Conservation (phyloP, 2,888 invertebrate species). For the Volucella bombylans region DNA sequence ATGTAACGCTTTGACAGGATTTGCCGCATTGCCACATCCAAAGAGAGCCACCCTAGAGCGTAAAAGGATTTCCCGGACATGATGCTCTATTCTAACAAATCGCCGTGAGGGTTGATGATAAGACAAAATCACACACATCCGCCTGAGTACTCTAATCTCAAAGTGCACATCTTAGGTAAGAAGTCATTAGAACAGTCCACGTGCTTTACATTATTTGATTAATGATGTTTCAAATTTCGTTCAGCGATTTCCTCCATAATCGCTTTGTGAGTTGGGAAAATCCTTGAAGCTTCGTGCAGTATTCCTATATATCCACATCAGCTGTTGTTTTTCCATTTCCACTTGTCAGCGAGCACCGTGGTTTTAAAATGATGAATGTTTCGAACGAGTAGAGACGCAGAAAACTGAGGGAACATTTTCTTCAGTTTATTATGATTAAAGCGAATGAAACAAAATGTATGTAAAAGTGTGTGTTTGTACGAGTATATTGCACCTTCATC, state of each 20-base stretch:
- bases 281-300: constrained; percentile 13
- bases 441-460: constrained; percentile 5
- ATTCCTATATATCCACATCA: constrained; percentile 28
- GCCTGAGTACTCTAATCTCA: constrained; percentile 44
- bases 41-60: not conserved
- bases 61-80: not conserved
- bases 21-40: constrained; percentile 62
- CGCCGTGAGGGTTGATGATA: constrained; percentile 51
- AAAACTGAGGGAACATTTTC: constrained; percentile 32
- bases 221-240: constrained; percentile 70
- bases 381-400: constrained; percentile 1
- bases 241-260: constrained; percentile 66
- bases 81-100: not conserved
- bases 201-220: constrained; percentile 48
- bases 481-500: constrained; percentile 40
- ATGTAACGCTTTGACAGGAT: constrained; percentile 70
- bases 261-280: constrained; percentile 46
- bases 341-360: constrained; percentile 55
- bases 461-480: constrained; percentile 1
- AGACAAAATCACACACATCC: not conserved
- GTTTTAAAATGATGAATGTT: constrained; percentile 68
- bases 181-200: constrained; percentile 44
- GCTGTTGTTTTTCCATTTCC: constrained; percentile 61
- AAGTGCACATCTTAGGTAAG: constrained; percentile 25
- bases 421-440: constrained; percentile 56